These are phyloP conservation scores for Enteromius radiatus DNA, from an alignment of 2,797 vertebrate species.

Conservation along the genomic window DNA sequence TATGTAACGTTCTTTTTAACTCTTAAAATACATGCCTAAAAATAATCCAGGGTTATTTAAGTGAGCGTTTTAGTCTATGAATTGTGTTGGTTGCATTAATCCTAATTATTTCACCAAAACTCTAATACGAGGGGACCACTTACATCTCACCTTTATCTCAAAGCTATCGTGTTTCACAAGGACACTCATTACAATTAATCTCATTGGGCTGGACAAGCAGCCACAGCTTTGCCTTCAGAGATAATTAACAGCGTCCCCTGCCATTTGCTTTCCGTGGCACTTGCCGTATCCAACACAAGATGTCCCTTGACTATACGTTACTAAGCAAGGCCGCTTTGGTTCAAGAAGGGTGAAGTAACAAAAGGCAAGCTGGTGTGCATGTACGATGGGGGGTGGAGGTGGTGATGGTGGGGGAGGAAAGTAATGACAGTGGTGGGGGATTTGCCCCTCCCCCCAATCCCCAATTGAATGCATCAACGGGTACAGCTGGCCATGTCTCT, in stretches of 20 bases:
- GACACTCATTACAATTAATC: slow-evolving; percentile 44
- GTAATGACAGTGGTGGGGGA: slow-evolving; percentile 25
- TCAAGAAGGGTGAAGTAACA: slow-evolving; percentile 53
- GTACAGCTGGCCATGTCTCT: slow-evolving; percentile 52
- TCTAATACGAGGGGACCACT: background rate
- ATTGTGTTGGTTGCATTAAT: background rate
- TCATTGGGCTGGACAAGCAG: slow-evolving; percentile 47
- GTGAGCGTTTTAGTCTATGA: background rate
- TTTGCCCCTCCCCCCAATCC: slow-evolving; percentile 28
- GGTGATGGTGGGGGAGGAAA: slow-evolving; percentile 27
- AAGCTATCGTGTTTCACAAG: slow-evolving; percentile 45
- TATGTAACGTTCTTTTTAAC: background rate
- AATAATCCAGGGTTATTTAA: background rate
- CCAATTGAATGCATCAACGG: slow-evolving; percentile 35
- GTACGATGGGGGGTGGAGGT: slow-evolving; percentile 30
- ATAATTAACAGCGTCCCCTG: slow-evolving; percentile 52
- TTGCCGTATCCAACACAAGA: slow-evolving; percentile 53
- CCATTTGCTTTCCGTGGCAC: slow-evolving; percentile 39
- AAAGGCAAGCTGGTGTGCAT: slow-evolving; percentile 49
- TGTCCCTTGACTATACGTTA: slow-evolving; percentile 55
- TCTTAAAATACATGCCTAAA: background rate
- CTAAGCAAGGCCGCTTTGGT: slow-evolving; percentile 56
- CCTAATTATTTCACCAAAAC: background rate
- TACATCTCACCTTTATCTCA: slow-evolving; percentile 11
- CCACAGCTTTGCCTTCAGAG: slow-evolving; percentile 48